Conservation (phyloP, 2,797 vertebrate genomes). For the Lepilemur septentrionalis region DNA sequence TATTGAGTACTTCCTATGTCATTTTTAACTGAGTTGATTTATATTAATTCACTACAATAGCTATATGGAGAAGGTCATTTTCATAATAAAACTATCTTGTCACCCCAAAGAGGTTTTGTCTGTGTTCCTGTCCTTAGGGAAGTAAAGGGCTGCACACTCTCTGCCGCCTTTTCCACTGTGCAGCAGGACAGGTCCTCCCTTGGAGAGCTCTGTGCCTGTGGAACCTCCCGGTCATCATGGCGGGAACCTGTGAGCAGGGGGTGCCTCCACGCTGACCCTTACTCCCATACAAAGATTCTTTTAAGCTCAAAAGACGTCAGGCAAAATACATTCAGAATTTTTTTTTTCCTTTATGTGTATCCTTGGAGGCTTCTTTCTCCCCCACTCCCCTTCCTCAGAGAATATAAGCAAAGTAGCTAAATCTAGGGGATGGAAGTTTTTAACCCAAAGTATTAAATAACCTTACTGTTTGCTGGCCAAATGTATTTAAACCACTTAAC, state of each 20-base stretch:
- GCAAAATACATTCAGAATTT: constrained; percentile 56
- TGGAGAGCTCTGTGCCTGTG: constrained; percentile 59
- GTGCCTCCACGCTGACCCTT: constrained; percentile 26
- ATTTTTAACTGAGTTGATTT: background rate
- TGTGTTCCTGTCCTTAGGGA: background rate
- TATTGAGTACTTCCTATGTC: background rate
- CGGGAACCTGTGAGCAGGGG: background rate
- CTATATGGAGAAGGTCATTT: background rate
- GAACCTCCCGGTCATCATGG: constrained; percentile 58
- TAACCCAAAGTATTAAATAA: background rate
- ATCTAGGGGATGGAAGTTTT: background rate
- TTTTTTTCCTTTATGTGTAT: background rate
- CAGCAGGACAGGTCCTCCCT: constrained; percentile 57
- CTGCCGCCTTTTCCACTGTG: constrained; percentile 47
- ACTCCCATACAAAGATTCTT: constrained; percentile 59
- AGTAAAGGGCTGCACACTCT: background rate
- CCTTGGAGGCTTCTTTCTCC: background rate
- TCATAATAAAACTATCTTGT: background rate
- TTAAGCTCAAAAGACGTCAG: constrained; percentile 68
- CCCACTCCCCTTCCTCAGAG: constrained; percentile 25
- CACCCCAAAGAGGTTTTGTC: background rate
- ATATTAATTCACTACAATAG: background rate
- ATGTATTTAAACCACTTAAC: constrained; percentile 45
- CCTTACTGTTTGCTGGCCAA: constrained; percentile 62
- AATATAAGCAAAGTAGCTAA: constrained; percentile 12